Percentiles rank a stretch among this genome's conserved stretches.
phyloP scores from a whole-genome alignment of 2,888 invertebrate genomes.

The Dysmachus trigonus region DNA sequence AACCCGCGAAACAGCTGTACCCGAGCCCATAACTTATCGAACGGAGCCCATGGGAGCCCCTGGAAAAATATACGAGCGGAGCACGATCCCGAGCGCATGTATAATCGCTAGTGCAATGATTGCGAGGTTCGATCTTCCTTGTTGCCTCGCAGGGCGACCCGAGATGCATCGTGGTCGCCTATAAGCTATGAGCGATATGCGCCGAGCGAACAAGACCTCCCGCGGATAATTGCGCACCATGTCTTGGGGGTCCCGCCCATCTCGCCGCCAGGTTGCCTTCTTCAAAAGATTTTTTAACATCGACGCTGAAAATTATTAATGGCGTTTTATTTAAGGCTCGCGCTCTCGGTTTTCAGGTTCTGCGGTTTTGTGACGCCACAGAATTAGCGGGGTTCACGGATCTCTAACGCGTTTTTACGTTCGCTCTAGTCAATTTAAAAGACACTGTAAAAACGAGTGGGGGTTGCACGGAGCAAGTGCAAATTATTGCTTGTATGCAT shows the following conservation, averaged over 20 bases:
- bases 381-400: background rate
- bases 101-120: slow-evolving; percentile 24
- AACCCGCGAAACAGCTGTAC: background rate
- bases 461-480: background rate
- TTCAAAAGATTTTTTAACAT: background rate
- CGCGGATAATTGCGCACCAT: slow-evolving; percentile 64
- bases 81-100: slow-evolving; percentile 30
- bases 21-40: slow-evolving; percentile 4
- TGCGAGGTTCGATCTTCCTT: slow-evolving; percentile 33
- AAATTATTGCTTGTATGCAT: background rate
- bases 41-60: background rate
- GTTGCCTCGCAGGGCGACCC: slow-evolving; percentile 23
- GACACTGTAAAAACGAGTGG: background rate
- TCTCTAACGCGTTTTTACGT: background rate
- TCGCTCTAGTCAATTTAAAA: background rate
- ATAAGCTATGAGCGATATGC: slow-evolving; percentile 35
- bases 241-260: slow-evolving; percentile 63
- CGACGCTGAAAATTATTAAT: slow-evolving; percentile 38
- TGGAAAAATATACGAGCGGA: slow-evolving; percentile 1
- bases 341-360: slow-evolving; percentile 3
- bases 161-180: background rate
- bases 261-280: slow-evolving; percentile 48
- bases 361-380: background rate
- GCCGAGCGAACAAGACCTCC: slow-evolving; percentile 56
- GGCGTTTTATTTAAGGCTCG: slow-evolving; percentile 6